A percentile compares a stretch with the other conserved stretches of the same genome.
Evolutionary conservation across 2,797 vertebrate genomes (phyloP).

Genomic region (Ctenochaetus hawaiiensis): DNA sequence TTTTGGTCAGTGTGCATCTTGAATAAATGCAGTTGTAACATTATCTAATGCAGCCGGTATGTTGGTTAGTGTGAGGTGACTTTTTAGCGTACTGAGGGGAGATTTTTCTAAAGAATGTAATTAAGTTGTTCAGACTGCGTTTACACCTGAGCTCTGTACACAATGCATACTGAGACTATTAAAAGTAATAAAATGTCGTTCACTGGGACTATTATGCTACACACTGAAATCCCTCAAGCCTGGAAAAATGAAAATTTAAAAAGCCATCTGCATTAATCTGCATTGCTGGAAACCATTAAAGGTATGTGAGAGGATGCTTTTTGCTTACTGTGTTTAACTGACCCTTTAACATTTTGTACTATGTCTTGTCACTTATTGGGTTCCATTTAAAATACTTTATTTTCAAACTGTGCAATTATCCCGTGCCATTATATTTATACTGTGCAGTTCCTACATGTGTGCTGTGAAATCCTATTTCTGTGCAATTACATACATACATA

Average conservation of each 20-base stretch:
- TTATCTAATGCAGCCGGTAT: neutral
- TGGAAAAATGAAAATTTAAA: constrained; percentile 4
- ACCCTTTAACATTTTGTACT: constrained; percentile 46
- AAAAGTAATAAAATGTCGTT: neutral
- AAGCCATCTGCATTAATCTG: neutral
- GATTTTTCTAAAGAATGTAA: neutral
- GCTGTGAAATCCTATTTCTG: no score
- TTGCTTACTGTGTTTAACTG: constrained; percentile 23
- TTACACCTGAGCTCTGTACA: neutral
- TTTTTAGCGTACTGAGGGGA: neutral
- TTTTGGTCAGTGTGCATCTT: neutral
- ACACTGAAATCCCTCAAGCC: neutral
- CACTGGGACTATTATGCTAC: neutral
- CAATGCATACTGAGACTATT: neutral
- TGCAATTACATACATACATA: no score
- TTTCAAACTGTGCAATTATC: no score
- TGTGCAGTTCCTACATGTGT: no score
- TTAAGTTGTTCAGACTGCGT: neutral
- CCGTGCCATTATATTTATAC: no score
- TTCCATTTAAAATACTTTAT: no score
- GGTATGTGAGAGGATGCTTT: constrained; percentile 18
- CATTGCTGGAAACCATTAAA: constrained; percentile 15
- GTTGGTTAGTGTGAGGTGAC: neutral
- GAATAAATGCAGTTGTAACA: neutral
- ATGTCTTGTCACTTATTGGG: neutral